Evolutionary conservation across 2,888 invertebrate genomes (phyloP), one percentile per base, ranked within the genome.

Genomic region (Ichneumoninae sp.): DNA sequence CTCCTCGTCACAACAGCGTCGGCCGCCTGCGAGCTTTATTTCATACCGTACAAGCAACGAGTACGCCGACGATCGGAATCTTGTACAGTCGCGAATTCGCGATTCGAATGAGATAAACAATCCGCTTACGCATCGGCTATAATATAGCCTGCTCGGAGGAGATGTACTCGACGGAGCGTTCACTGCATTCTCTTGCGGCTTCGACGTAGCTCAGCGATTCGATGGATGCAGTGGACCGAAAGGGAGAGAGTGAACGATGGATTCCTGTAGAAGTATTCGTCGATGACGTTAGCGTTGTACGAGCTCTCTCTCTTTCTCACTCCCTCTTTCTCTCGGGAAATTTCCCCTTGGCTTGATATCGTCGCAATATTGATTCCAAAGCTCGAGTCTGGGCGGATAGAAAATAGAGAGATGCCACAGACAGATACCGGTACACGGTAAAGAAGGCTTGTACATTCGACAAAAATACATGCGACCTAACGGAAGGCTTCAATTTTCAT

Each of bases 41-140:
- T 40, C 36, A 44, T 66, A 40, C 26, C 40, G 16, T 13, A 26
- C 60, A 47, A 62, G n/a, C 65, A 75, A 65, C 47, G 50, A 65
- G 33, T 44, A 62, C 13, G 10, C 62, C 62, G 60, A 54, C 60
- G 60, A 60, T 60, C 16, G 60, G 60, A 57, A 80, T 72, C 30
- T 10, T 52, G 52, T 70, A 22, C n/a, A n/a, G 44, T 47, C 50
- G 65, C 57, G 60, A 50, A 71, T 30, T 54, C 54, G 62, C 60
- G 57, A 80, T 82, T 83, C 52, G 47, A 74, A 84, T 62, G 72
- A 68, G 83, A 82, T 86, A 85, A 85, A 77, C 71, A 80, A 84
- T 86, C 62, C 76, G 83, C 77, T 86, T 87, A 84, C 77, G 81
- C 81, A 84, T 84, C 83, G 62, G 54, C 57, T 57, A 62, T 72